Evolutionary conservation across 2,797 vertebrate genomes (phyloP).

Genomic region (Helostoma temminkii): DNA sequence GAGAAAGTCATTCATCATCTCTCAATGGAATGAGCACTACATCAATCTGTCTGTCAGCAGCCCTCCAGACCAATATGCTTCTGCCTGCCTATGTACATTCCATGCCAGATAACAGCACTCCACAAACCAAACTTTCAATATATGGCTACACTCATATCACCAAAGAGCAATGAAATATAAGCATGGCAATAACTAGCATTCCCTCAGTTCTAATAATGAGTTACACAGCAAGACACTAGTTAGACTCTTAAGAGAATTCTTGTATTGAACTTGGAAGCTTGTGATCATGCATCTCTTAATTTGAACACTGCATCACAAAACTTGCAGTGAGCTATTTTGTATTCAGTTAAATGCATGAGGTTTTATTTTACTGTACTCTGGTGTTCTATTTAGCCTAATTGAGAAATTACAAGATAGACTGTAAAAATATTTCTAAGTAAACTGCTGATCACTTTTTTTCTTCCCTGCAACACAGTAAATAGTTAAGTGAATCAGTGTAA

Average conservation of each 20-base stretch:
- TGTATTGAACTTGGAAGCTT: constrained; percentile 5
- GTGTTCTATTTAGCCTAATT: constrained; percentile 32
- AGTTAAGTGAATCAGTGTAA: constrained; percentile 38
- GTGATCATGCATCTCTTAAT: constrained; percentile 40
- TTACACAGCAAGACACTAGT: constrained; percentile 17
- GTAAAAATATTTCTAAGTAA: constrained; percentile 27
- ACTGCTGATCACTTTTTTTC: constrained; percentile 31
- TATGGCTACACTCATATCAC: constrained; percentile 19
- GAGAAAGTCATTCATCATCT: constrained; percentile 76
- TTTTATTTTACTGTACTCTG: constrained; percentile 34
- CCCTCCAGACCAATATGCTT: constrained; percentile 64
- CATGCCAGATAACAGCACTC: constrained; percentile 49
- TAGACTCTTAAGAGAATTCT: constrained; percentile 29
- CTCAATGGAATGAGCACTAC: constrained; percentile 67
- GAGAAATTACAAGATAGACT: constrained; percentile 22
- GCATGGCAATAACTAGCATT: constrained; percentile 39
- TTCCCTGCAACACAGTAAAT: constrained; percentile 14
- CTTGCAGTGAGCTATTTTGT: constrained; percentile 30
- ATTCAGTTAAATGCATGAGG: constrained; percentile 29
- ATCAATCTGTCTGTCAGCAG: constrained; percentile 80
- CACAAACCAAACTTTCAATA: constrained; percentile 16
- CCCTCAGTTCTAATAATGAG: constrained; percentile 32
- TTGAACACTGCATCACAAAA: constrained; percentile 21
- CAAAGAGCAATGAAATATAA: constrained; percentile 40
- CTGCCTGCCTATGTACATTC: constrained; percentile 61